Base-by-base conservation (phyloP, 2,113 vertebrate genomes). In the Cepphus grylle region DNA sequence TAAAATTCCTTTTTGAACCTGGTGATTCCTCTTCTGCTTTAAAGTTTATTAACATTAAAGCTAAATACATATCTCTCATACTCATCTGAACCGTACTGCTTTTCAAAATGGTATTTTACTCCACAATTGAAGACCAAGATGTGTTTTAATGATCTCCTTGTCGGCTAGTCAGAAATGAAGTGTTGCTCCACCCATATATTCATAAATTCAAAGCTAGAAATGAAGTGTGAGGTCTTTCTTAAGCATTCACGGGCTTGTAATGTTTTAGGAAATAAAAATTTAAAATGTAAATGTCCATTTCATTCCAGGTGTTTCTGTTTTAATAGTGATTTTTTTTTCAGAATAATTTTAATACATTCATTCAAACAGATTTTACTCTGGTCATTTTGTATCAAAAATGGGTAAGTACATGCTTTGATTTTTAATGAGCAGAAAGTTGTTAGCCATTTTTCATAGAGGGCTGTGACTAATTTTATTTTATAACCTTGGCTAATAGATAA, bases 401-500 rank as follows among this genome's bases (percentile, higher is more conserved):
- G 5, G 11, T 80, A 94, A 86, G 27, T 93, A 55, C 72, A 47
- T 77, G 80, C 88, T 96, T 93, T 94, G 80, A 92, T 91, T 93
- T 91, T 93, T 73, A 73, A 95, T 70, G n/a, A 93, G 49, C 53
- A 80, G 52, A 72, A 95, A 90, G 43, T 94, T 94, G 94, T 95
- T 91, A 95, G 77, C 73, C 69, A 80, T 91, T 95, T 96, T 94
- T 94, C 83, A 94, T 47, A 81, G 86, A 89, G 8, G 49, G 40
- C 61, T 94, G 81, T 94, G 83, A 86, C 94, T 94, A 95, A 97
- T 95, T 97, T 89, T 95, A 76, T 94, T 69, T 96, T 94, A 95
- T 80, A 95, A 70, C 70, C 86, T 85, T 94, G 74, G 91, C 93
- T 97, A 97, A 97, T 94, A 95, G 88, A 95, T 94, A 96, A 97